phyloP scores from a whole-genome alignment of 2,113 vertebrate genomes.

The Gymnarchus niloticus region DNA sequence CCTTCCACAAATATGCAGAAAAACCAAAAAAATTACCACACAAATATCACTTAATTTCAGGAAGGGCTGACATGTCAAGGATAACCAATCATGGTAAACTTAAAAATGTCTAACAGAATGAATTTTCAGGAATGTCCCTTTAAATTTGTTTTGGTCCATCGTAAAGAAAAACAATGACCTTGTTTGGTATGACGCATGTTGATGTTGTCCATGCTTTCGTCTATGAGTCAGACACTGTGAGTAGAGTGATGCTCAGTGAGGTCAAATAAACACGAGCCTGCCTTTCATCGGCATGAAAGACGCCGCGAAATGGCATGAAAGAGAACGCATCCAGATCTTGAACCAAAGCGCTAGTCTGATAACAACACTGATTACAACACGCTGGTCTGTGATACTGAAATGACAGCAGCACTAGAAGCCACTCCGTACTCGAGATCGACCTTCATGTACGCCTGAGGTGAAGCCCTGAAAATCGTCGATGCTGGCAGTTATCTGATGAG shows the following conservation, averaged over 20 bases:
- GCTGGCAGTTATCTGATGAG: background rate
- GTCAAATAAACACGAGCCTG: background rate
- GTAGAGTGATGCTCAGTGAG: background rate
- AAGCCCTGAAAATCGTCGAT: background rate
- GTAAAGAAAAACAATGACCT: background rate
- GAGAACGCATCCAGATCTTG: background rate
- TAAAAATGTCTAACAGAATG: no score
- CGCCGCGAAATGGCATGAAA: background rate
- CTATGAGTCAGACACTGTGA: background rate
- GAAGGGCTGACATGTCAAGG: background rate
- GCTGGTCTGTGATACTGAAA: background rate
- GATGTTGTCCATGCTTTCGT: background rate
- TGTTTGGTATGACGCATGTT: background rate
- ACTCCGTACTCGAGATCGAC: background rate
- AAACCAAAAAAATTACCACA: background rate
- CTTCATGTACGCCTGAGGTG: background rate
- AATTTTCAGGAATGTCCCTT: background rate
- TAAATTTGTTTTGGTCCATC: background rate
- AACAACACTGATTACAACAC: background rate
- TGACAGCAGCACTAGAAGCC: background rate
- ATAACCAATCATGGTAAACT: background rate
- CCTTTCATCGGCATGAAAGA: background rate
- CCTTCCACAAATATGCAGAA: background rate
- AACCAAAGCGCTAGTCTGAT: background rate
- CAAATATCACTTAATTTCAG: no score